Evolutionary conservation across 2,888 invertebrate genomes (phyloP), one percentile per base, ranked within the genome.

Genomic region (Alloscopus bannaensis): DNA sequence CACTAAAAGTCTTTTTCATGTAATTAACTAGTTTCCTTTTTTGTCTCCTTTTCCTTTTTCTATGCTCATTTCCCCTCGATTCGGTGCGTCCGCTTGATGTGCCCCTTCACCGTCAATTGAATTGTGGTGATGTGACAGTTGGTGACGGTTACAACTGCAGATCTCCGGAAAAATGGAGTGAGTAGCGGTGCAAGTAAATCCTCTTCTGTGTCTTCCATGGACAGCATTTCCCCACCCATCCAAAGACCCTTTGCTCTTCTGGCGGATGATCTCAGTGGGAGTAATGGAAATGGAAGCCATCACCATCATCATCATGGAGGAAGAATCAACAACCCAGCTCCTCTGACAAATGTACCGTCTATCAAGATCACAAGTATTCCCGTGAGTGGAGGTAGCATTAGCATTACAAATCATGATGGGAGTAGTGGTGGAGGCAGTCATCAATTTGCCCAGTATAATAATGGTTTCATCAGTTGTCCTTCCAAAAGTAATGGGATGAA

Each of bases 81-180:
- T 18, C 8, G 16, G 2, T 50, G 22, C 6, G 8, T 36, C 13
- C 36, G 36, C 11, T 36, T 3, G 20, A 26, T 57, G 45, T 24
- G 31, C 20, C 26, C 62, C 62, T 62, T 75, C 60, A 26, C 42
- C 52, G 29, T 31, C 42, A 77, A 77, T 70, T 77, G 57, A 45
- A 70, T 70, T 65, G 69, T 36, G 70, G 45, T 70, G 57, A 66
- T 52, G 70, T 78, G 78, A 71, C 78, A 81, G 81, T 28, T 81
- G 36, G 81, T 81, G 76, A 81, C 81, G 65, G 81, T 76, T 57
- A 81, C 76, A 65, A 75, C 65, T 40, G 65, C 78, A 16, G 78
- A 78, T 78, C 71, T 66, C 20, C 62, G 78, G 47, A 71, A 78
- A 71, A 71, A 20, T 78, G 71, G 78, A 50, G 52, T 26, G 20